Evolutionary conservation across 2,888 invertebrate genomes (phyloP).

Genomic region (Gandaritis pyraliata): DNA sequence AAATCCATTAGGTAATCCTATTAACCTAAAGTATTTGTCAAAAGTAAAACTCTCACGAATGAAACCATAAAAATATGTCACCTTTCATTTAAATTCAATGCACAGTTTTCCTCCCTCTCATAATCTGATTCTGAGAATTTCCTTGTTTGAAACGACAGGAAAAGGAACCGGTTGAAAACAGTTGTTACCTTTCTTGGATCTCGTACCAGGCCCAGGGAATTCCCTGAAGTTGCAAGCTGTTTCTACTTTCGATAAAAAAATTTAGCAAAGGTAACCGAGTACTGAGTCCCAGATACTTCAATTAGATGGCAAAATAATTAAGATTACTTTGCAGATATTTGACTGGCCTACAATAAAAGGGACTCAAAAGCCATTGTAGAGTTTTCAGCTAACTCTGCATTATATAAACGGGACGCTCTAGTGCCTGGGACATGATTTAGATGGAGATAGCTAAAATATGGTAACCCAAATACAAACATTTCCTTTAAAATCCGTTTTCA

Average conservation of each 20-base stretch:
- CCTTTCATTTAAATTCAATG: slow-evolving; percentile 10
- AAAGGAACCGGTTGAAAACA: slow-evolving; percentile 26
- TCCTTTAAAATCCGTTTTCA: too few relatives aligned
- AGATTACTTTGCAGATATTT: too few relatives aligned
- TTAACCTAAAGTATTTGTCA: neutral
- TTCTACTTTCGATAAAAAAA: neutral
- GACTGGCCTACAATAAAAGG: too few relatives aligned
- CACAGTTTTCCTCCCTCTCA: slow-evolving; percentile 15
- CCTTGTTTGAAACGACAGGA: slow-evolving; percentile 25
- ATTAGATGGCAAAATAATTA: too few relatives aligned
- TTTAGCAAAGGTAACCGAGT: neutral
- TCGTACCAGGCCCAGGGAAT: neutral
- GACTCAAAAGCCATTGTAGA: too few relatives aligned
- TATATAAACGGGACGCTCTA: too few relatives aligned
- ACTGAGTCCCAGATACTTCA: too few relatives aligned
- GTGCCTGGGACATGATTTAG: too few relatives aligned
- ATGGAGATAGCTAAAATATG: too few relatives aligned
- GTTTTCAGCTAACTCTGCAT: too few relatives aligned
- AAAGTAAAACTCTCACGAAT: neutral
- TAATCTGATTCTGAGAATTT: slow-evolving; percentile 25
- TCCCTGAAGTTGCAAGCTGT: slow-evolving; percentile 12
- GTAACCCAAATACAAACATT: too few relatives aligned
- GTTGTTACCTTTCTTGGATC: slow-evolving; percentile 17
- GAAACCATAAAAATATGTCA: neutral
- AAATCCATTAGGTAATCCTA: neutral